Conservation (phyloP, 30 jellyfish, hydroid and myxozoan genomes). For the Aurelia coerulea region DNA sequence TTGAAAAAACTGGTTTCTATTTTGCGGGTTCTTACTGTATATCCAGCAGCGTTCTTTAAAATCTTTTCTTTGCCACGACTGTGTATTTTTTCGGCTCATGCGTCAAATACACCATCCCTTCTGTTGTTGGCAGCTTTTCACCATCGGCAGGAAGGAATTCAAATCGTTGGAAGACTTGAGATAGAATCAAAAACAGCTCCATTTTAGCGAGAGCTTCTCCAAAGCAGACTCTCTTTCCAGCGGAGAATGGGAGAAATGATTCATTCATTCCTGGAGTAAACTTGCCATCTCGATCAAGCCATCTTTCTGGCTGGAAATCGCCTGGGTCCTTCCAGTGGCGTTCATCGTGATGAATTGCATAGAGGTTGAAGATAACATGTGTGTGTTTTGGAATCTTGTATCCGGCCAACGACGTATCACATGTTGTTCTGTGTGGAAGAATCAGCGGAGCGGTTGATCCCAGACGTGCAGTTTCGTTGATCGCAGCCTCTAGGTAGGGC, state of each 20-base stretch:
- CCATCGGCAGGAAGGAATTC: conserved; percentile 14
- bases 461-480: conserved; percentile 63
- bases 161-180: conserved; percentile 30
- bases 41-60: background rate
- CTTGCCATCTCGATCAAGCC: conserved; percentile 47
- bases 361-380: conserved; percentile 57
- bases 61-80: background rate
- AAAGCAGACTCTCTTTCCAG: conserved; percentile 46
- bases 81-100: conserved; percentile 12
- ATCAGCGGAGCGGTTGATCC: conserved; percentile 56
- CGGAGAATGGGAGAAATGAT: conserved; percentile 41
- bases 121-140: conserved; percentile 5
- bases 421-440: conserved; percentile 58
- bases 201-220: conserved; percentile 51
- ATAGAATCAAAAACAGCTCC: conserved; percentile 34
- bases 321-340: conserved; percentile 60
- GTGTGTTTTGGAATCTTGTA: conserved; percentile 55
- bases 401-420: conserved; percentile 66
- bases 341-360: conserved; percentile 59
- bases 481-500: conserved; percentile 57
- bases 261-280: conserved; percentile 2
- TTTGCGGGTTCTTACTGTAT: no score
- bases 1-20: no score
- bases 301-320: conserved; percentile 52
- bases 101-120: conserved; percentile 2